Evolutionary conservation across 2,797 vertebrate genomes (phyloP), one percentile per base, ranked within the genome.

Genomic region (Chaetophractus vellerosus): DNA sequence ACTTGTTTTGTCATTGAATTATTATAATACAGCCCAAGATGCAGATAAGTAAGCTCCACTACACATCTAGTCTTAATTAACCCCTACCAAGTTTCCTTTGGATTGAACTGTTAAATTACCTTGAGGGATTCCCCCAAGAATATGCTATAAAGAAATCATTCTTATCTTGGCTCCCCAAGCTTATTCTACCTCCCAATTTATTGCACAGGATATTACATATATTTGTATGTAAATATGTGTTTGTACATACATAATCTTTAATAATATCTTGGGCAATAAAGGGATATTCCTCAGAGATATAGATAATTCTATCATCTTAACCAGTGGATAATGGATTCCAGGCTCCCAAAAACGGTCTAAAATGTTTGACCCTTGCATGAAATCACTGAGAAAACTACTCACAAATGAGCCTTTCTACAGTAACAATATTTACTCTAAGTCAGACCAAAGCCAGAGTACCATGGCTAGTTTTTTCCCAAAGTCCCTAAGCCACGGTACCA

Each of bases 141-240:
- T 84, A 78, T 87, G 8, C 91, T 48, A 90, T 15, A 1, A 95
- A 83, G n/a, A 94, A 94, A 59, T 92, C 36, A 75, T 95, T 85
- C 57, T 78, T 23, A 87, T 88, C 24, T 87, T 94, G 36, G 16
- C 79, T 72, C 28, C 38, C 71, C 23, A 88, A n/a, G 75, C 89
- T 50, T 83, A 21, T 79, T 91, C 91, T 69, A 9, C 41, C 24
- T 89, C 18, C 33, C 91, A 41, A 78, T 69, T 95, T 88, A 66
- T 19, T 82, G 31, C 19, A 89, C 21, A 94, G 52, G 55, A 55
- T 88, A 89, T 63, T 15, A 57, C 8, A 57, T 15, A 57, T 41
- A 26, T 41, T 14, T 66, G 14, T 66, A 33, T 41, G 10, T 41
- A 71, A 28, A 16, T 26, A 72, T 26, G 26, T 41, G 26, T 48